phyloP scores from a whole-genome alignment of 30 jellyfish, hydroid and myxozoan genomes.

The Haliclystus octoradiatus region DNA sequence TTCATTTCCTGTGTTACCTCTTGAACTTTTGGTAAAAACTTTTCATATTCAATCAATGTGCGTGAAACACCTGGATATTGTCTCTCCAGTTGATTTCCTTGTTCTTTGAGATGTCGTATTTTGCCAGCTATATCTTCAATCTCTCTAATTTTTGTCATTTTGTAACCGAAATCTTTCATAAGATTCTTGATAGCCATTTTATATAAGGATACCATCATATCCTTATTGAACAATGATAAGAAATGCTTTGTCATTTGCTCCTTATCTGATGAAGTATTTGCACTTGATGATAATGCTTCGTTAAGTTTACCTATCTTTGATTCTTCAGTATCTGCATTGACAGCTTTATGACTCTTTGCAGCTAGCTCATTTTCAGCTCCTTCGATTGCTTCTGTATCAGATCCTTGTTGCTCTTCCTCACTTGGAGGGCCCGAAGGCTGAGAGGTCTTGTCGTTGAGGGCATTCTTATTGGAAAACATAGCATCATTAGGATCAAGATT shows the following conservation, averaged over 20 bases:
- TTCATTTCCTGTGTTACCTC: not conserved
- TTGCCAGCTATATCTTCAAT: constrained; percentile 38
- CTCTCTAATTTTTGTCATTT: constrained; percentile 37
- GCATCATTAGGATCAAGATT: not conserved
- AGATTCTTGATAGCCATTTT: constrained; percentile 83
- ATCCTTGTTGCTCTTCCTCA: not conserved
- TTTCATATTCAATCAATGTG: constrained; percentile 16
- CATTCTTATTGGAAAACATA: not conserved
- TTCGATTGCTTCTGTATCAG: not conserved
- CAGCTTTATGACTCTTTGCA: not conserved
- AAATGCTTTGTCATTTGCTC: constrained; percentile 51
- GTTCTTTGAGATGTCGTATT: constrained; percentile 37
- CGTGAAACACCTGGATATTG: constrained; percentile 76
- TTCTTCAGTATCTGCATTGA: not conserved
- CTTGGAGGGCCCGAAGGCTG: not conserved
- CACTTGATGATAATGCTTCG: constrained; percentile 36
- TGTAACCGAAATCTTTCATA: constrained; percentile 65
- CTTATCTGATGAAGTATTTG: constrained; percentile 19
- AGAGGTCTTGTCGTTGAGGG: not conserved
- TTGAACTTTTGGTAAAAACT: constrained; percentile 31
- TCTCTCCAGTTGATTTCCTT: constrained; percentile 44
- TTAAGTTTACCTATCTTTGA: not conserved
- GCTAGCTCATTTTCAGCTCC: not conserved
- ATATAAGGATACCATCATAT: constrained; percentile 88
- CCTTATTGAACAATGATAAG: constrained; percentile 77